Evolutionary conservation across 1,140 invertebrate genomes (phyloP).

Genomic region (Hormaphis cornu): DNA sequence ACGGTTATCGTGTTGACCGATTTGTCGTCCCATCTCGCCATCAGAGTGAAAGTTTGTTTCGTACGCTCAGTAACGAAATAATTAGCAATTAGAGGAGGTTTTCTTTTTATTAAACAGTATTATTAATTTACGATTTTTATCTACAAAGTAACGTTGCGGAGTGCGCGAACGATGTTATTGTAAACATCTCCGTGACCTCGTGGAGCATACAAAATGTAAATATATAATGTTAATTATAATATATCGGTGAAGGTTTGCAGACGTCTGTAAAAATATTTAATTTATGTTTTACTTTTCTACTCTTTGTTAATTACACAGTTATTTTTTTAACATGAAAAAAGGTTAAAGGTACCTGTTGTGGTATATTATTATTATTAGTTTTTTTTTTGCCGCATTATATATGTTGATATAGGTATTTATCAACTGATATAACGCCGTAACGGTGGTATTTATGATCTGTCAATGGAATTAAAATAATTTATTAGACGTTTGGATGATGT

Average conservation of each 20-base stretch:
- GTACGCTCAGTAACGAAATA: background rate
- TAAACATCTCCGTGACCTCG: background rate
- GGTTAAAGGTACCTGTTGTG: too few species aligned
- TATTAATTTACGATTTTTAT: background rate
- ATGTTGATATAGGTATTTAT: too few species aligned
- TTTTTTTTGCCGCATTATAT: too few species aligned
- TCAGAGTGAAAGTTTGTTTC: constrained; percentile 1
- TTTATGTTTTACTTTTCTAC: background rate
- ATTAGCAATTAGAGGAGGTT: background rate
- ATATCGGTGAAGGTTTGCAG: background rate
- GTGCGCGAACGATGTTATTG: background rate
- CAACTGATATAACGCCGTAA: too few species aligned
- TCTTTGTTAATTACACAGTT: constrained; percentile 6
- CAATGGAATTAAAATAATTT: too few species aligned
- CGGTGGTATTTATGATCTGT: too few species aligned
- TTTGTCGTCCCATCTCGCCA: too few species aligned
- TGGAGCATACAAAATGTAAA: background rate
- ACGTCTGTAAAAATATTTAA: background rate
- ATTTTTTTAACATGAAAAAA: background rate
- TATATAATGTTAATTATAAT: too few species aligned
- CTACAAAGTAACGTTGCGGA: too few species aligned
- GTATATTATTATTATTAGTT: too few species aligned
- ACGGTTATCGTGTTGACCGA: too few species aligned
- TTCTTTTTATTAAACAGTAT: background rate
- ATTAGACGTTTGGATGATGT: too few species aligned